These are phyloP conservation scores for Gastrophryne carolinensis DNA, from an alignment of 2,797 vertebrate genomes.

Conservation along the genomic window DNA sequence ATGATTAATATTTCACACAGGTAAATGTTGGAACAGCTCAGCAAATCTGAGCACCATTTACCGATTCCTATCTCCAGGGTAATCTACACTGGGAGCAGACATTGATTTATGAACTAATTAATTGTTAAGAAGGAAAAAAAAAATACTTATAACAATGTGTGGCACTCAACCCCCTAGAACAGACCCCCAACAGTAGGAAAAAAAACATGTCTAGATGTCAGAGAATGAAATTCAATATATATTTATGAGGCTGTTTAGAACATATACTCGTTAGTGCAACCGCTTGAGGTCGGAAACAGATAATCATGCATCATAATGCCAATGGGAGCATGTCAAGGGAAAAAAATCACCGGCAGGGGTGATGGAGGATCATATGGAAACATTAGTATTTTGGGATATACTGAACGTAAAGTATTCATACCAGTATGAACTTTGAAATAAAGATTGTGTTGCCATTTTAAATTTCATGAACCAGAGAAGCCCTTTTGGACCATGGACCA, in stretches of 20 bases:
- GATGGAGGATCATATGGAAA: conserved; percentile 1
- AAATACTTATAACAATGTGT: conserved; percentile 64
- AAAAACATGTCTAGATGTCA: conserved; percentile 67
- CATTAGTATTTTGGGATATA: background rate
- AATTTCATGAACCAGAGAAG: too few relatives aligned
- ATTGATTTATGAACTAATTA: conserved; percentile 78
- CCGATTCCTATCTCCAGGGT: conserved; percentile 61
- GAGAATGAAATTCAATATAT: conserved; percentile 79
- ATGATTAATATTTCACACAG: conserved; percentile 48
- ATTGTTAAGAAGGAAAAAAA: conserved; percentile 64
- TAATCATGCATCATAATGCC: conserved; percentile 64
- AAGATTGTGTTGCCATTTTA: too few relatives aligned
- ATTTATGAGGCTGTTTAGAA: conserved; percentile 75
- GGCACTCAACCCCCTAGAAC: conserved; percentile 57
- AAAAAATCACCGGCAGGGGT: background rate
- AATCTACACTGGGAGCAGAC: conserved; percentile 60
- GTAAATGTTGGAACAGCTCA: conserved; percentile 47
- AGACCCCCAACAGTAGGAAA: conserved; percentile 60
- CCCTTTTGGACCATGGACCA: too few relatives aligned
- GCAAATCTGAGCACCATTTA: conserved; percentile 41
- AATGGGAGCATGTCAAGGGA: conserved; percentile 2
- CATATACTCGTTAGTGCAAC: conserved; percentile 59
- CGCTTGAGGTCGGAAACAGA: conserved; percentile 67
- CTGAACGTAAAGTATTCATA: background rate
- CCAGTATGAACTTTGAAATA: too few relatives aligned